Evolutionary conservation across 2,113 vertebrate genomes (phyloP).

Genomic region (Odontophorus gujanensis): DNA sequence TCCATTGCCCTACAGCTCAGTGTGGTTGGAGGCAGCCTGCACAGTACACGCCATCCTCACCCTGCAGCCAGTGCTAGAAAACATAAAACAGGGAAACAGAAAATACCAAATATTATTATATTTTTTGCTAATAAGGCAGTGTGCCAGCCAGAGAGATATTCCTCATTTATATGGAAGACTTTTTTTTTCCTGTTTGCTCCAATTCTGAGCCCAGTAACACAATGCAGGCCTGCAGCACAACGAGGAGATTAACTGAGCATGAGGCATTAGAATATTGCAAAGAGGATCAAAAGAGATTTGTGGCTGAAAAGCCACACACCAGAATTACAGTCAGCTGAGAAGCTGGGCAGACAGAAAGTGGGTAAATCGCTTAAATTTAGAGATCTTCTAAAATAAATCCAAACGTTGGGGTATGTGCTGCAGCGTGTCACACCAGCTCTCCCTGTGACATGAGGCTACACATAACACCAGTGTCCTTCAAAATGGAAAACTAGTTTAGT

Average conservation of each 20-base stretch:
- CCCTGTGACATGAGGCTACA: not conserved
- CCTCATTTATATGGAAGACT: not conserved
- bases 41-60: not conserved
- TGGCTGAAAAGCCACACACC: slow-evolving; percentile 44
- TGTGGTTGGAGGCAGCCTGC: not conserved
- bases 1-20: not conserved
- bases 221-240: slow-evolving; percentile 11
- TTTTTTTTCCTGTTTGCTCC: not conserved
- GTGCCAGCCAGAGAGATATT: not conserved
- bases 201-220: not conserved
- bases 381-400: slow-evolving; percentile 11
- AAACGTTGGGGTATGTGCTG: not conserved
- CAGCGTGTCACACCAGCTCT: not conserved
- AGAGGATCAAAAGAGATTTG: slow-evolving; percentile 72
- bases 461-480: not conserved
- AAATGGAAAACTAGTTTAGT: not conserved
- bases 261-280: slow-evolving; percentile 65
- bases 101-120: not conserved
- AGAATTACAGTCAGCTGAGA: slow-evolving; percentile 42
- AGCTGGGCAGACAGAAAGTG: not conserved
- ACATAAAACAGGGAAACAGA: not conserved
- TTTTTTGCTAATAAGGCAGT: not conserved
- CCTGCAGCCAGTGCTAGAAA: accelerated
- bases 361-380: not conserved
- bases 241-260: slow-evolving; percentile 48